Evolutionary conservation across 1,140 invertebrate species (phyloP).

Genomic region (Nymphalis io): DNA sequence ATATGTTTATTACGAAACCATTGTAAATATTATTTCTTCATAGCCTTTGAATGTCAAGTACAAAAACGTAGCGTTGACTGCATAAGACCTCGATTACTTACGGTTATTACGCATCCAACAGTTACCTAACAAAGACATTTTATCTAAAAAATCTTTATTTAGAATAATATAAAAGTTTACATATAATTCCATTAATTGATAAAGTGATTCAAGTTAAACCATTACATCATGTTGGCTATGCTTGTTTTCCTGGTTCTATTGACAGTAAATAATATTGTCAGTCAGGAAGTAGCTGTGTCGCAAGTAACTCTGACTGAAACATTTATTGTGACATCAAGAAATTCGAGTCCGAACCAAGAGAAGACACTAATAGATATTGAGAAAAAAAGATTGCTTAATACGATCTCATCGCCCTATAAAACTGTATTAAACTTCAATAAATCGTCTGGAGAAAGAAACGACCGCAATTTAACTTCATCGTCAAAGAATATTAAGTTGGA

Average conservation of each 20-base stretch:
- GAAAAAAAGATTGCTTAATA: too few relatives aligned
- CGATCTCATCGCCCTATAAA: background rate
- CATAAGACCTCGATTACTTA: slow-evolving; percentile 1
- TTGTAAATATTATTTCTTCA: slow-evolving; percentile 39
- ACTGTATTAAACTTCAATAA: background rate
- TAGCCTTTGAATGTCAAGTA: slow-evolving; percentile 44
- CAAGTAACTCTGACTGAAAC: slow-evolving; percentile 18
- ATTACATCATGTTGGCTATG: slow-evolving; percentile 17
- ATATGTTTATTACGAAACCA: slow-evolving; percentile 39
- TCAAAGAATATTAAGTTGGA: background rate
- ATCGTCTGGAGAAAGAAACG: background rate
- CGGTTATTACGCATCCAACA: slow-evolving; percentile 11
- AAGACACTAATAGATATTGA: background rate
- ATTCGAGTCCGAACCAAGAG: background rate
- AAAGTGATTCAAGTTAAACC: slow-evolving; percentile 7
- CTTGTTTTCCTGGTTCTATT: slow-evolving; percentile 22
- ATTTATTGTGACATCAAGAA: background rate
- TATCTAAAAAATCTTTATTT: slow-evolving; percentile 2
- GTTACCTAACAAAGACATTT: slow-evolving; percentile 10
- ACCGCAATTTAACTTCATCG: background rate
- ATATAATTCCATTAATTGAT: background rate
- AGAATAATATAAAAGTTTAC: background rate
- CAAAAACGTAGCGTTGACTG: slow-evolving; percentile 46
- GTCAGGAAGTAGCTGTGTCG: slow-evolving; percentile 19
- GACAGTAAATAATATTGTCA: slow-evolving; percentile 22